These are phyloP conservation scores for Chloroceryle aenea DNA, from an alignment of 2,113 vertebrate genomes.

Conservation along the genomic window DNA sequence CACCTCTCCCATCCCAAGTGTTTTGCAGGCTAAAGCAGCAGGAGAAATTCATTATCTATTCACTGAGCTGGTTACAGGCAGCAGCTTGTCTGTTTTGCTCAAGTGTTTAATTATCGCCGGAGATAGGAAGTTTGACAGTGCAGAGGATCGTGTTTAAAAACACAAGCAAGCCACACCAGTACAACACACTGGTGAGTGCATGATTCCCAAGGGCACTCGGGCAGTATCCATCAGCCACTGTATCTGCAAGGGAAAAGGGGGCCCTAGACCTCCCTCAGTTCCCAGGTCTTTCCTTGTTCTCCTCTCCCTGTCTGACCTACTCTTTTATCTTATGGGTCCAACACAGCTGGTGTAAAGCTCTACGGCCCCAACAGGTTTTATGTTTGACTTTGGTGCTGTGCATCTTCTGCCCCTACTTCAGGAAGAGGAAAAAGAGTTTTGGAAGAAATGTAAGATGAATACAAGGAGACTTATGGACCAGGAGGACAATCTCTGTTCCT, in stretches of 20 bases:
- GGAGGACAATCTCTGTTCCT: slow-evolving; percentile 19
- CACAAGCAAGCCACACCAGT: not conserved
- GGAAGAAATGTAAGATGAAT: not conserved
- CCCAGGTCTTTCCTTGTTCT: not conserved
- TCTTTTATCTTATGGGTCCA: not conserved
- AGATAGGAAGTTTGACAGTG: not conserved
- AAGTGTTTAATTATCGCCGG: not conserved
- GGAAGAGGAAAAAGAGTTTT: not conserved
- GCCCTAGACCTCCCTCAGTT: not conserved
- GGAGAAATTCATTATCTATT: not conserved
- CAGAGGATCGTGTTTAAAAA: not conserved
- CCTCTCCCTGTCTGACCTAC: not conserved
- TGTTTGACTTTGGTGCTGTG: not conserved
- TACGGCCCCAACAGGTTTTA: not conserved
- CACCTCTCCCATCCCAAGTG: not conserved
- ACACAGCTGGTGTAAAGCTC: not conserved
- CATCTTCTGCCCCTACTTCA: not conserved
- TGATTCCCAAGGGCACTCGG: not conserved
- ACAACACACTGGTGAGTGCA: not conserved
- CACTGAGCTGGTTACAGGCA: not conserved
- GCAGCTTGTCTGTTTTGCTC: slow-evolving; percentile 9
- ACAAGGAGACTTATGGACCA: not conserved
- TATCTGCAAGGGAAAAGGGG: not conserved
- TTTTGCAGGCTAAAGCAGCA: not conserved
- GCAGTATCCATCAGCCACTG: not conserved